Percentiles rank a stretch among this genome's conserved stretches.
These are phyloP conservation scores for Timandra comae DNA, from an alignment of 2,888 invertebrate species.

Conservation along the genomic window DNA sequence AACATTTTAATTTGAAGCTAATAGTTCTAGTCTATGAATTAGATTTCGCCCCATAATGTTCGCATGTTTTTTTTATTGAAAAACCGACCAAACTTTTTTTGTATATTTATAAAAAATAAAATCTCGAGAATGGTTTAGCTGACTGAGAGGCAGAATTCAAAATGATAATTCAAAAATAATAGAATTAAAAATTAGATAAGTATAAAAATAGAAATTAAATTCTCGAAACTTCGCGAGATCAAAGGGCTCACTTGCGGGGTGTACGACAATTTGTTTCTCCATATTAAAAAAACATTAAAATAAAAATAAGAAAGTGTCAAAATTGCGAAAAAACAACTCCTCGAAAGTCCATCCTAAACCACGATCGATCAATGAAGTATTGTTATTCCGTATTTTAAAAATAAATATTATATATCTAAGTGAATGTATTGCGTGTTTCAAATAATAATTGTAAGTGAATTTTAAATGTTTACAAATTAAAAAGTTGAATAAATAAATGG, in stretches of 20 bases:
- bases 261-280: conserved; percentile 46
- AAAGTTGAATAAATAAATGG: conserved; percentile 30
- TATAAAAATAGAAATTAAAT: conserved; percentile 35
- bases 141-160: conserved; percentile 21
- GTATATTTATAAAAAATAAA: conserved; percentile 54
- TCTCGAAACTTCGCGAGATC: conserved; percentile 36
- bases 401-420: conserved; percentile 41
- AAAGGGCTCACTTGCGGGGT: conserved; percentile 60
- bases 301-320: conserved; percentile 8
- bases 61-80: conserved; percentile 27
- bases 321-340: conserved; percentile 9
- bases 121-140: conserved; percentile 32
- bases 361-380: conserved; percentile 30
- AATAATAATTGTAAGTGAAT: conserved; percentile 40
- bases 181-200: conserved; percentile 15
- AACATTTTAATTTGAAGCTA: conserved; percentile 29
- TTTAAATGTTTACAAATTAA: conserved; percentile 50
- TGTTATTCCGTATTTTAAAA: conserved; percentile 56
- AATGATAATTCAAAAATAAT: conserved; percentile 15
- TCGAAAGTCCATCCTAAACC: conserved; percentile 20
- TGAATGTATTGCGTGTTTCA: conserved; percentile 59
- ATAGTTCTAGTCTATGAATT: conserved; percentile 43
- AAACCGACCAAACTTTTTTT: conserved; percentile 57
- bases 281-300: conserved; percentile 28
- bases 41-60: conserved; percentile 32